Conservation (phyloP, 1,140 invertebrate genomes). For the Hirudo medicinalis region DNA sequence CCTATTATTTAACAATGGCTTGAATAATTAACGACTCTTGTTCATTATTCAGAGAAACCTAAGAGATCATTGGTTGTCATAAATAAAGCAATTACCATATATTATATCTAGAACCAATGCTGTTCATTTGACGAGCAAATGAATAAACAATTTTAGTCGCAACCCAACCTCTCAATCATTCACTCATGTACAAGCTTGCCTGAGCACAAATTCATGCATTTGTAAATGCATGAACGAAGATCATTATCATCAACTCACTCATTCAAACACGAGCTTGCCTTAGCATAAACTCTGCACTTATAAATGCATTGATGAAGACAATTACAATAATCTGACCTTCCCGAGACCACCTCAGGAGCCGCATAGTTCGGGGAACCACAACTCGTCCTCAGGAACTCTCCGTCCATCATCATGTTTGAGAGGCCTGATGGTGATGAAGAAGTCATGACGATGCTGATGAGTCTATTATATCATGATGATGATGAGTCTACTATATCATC, state of each 20-base stretch:
- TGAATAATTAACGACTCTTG: constrained; percentile 13
- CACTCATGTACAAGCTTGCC: too few relatives aligned
- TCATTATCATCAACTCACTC: neutral
- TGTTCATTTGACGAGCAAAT: neutral
- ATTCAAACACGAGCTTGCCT: neutral
- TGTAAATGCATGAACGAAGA: neutral
- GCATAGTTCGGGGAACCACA: constrained; percentile 99
- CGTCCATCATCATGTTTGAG: constrained; percentile 99
- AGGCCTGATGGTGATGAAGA: constrained; percentile 44
- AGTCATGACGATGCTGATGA: neutral
- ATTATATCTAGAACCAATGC: neutral
- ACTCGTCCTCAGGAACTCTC: constrained; percentile 92
- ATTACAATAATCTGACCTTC: constrained; percentile 53
- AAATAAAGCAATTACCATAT: neutral
- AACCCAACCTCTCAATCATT: too few relatives aligned
- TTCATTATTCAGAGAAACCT: neutral
- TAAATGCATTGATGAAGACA: neutral
- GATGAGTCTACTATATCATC: neutral
- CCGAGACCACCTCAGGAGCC: constrained; percentile 96
- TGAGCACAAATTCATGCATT: too few relatives aligned
- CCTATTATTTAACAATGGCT: neutral
- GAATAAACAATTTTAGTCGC: too few relatives aligned
- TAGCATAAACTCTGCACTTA: neutral
- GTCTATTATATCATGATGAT: too few relatives aligned
- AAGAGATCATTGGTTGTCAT: neutral